Percentiles rank a stretch among this genome's conserved stretches.
These are phyloP conservation scores for Serranus cabrilla DNA, from an alignment of 2,797 vertebrate genomes.

Conservation along the genomic window DNA sequence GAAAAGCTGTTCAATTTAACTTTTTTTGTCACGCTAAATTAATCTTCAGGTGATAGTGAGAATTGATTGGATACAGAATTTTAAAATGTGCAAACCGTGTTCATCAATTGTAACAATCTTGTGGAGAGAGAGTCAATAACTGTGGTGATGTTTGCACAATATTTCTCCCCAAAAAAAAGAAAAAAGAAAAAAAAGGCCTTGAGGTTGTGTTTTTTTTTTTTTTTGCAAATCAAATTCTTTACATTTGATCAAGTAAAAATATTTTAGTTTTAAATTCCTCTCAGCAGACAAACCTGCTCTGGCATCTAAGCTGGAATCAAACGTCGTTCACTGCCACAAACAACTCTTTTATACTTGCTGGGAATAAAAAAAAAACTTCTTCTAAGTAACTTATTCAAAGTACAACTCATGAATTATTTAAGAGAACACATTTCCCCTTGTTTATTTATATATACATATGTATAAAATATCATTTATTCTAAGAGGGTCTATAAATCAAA, in stretches of 20 bases:
- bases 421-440: conserved; percentile 85
- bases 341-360: conserved; percentile 37
- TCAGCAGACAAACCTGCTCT: conserved; percentile 20
- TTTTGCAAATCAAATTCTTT: conserved; percentile 15
- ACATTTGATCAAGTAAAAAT: conserved; percentile 22
- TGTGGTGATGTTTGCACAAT: conserved; percentile 1
- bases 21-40: conserved; percentile 25
- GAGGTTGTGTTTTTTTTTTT: neutral
- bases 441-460: conserved; percentile 90
- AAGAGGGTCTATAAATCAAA: conserved; percentile 90
- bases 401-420: conserved; percentile 88
- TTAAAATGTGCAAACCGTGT: conserved; percentile 20
- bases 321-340: conserved; percentile 47
- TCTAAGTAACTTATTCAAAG: conserved; percentile 78
- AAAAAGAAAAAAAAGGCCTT: neutral
- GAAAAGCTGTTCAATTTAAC: conserved; percentile 8
- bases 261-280: conserved; percentile 24
- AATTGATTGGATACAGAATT: conserved; percentile 9
- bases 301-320: conserved; percentile 30
- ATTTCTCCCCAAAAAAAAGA: neutral
- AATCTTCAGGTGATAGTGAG: conserved; percentile 21
- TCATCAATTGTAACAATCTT: conserved; percentile 10
- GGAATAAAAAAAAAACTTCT: conserved; percentile 59
- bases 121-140: neutral
- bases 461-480: conserved; percentile 92